Evolutionary conservation across 2,888 invertebrate genomes (phyloP), one percentile per base, ranked within the genome.

Genomic region (Agrilus cyanescens): DNA sequence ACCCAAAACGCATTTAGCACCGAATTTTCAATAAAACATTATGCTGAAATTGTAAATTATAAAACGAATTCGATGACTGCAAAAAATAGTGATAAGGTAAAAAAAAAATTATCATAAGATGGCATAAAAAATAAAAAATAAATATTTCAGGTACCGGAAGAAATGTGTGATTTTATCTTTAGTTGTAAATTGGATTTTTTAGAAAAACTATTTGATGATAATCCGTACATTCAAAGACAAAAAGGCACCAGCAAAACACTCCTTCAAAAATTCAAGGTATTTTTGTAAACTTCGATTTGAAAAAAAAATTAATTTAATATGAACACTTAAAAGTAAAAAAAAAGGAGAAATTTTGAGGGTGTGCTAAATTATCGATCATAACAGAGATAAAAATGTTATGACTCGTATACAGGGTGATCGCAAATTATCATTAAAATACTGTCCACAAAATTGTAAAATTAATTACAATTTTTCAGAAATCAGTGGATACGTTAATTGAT

Each of bases 71-170:
- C 59, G 43, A 56, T 68, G 48, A 47, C 66, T 14, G 56, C 55
- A 14, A 68, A 67, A 50, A 68, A 68, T 50, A 57, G 58, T 31
- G 68, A 68, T 49, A 65, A 67, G 57, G 65, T 66, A 52, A 7
- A 10, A 10, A 10, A 20, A 18, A 32, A 15, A n/a, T n/a, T n/a
- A n/a, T n/a, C n/a, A n/a, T n/a, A n/a, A n/a, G 12, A 16, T 36
- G 12, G 16, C 4, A 35, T 12, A 14, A 16, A 14, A 7, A 15
- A n/a, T 13, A 15, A 15, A 15, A 15, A 29, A 30, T 10, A 32
- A 29, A 36, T 29, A 8, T 37, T 43, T 2, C 36, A 51, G 50
- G 42, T 62, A 50, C 51, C 52, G 37, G 47, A 63, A 55, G 53
- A 55, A 46, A 44, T 64, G 57, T 40, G 54, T 51, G 16, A 44